Base-by-base conservation (phyloP, 2,888 invertebrate species). In the Orchesellides sinensis region DNA sequence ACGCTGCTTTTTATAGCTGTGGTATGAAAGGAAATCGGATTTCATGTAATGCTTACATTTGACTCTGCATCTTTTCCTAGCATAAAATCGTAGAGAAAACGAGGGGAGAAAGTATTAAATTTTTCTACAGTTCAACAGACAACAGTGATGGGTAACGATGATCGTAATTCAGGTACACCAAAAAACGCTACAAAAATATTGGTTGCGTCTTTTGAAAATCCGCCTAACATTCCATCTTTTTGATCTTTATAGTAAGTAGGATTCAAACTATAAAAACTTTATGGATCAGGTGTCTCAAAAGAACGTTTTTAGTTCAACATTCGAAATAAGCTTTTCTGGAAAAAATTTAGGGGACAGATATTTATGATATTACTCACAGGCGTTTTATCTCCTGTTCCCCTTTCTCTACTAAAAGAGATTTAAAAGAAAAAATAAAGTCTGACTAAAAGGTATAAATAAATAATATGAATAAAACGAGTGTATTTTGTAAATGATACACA, bases 61-160 rank as follows among this genome's bases (percentile, higher is more conserved):
- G 40, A n/a, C n/a, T 19, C 17, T 19, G 17, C 52, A 10, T 21
- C 17, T n/a, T 8, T 10, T 52, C 17, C 17, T 52, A 19, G 21
- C n/a, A n/a, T 52, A 19, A 52, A 52, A 52, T 52, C 19, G 52
- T 52, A 19, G 52, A 52, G 52, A 52, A 52, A 52, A n/a, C n/a
- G n/a, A 52, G 52, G 52, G 52, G 52, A 52, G 19, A 40, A n/a
- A 52, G 52, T 52, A 52, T 52, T 52, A 52, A 52, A 52, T 52
- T 40, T 40, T 40, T 40, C 40, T n/a, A 40, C 40, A n/a, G 14
- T 10, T 40, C 40, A 19, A 52, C 19, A n/a, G 21, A 21, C 52
- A 52, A 21, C 17, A 52, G 52, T 52, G 52, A 52, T 52, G 17
- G 52, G 52, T 52, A 52, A 52, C 52, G 52, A 52, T 52, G 52